Conservation (phyloP, 2,888 invertebrate species). For the Petrolisthes cinctipes region DNA sequence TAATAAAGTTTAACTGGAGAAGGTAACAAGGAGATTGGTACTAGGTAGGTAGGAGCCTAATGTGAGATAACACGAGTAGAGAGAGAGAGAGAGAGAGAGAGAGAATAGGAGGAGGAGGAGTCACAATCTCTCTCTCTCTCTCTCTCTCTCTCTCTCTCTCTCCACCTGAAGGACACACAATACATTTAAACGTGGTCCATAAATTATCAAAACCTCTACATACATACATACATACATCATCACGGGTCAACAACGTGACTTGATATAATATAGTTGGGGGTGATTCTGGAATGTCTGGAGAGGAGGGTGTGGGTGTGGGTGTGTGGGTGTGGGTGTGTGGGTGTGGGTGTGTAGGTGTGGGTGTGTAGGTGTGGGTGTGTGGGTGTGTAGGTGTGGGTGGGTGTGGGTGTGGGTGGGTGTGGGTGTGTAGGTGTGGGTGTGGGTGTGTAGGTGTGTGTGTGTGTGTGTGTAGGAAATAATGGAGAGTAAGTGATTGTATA, state of each 20-base stretch:
- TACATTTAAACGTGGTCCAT: neutral
- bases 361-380: no score
- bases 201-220: no score
- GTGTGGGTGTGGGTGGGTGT: neutral
- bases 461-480: neutral
- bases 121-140: no score
- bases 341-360: no score
- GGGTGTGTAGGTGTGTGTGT: neutral
- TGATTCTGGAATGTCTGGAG: neutral
- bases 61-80: neutral
- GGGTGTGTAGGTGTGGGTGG: neutral
- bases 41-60: neutral
- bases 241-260: no score
- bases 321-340: neutral
- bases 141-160: neutral
- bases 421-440: neutral
- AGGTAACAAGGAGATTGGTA: neutral
- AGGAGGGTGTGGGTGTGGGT: neutral
- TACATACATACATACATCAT: no score
- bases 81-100: neutral
- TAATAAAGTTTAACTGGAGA: neutral
- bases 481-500: neutral
- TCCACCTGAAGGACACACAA: neutral
- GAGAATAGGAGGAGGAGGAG: neutral
- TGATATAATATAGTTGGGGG: neutral